These are phyloP conservation scores for Catharus fuscescens DNA, from an alignment of 2,113 vertebrate genomes.

Conservation along the genomic window DNA sequence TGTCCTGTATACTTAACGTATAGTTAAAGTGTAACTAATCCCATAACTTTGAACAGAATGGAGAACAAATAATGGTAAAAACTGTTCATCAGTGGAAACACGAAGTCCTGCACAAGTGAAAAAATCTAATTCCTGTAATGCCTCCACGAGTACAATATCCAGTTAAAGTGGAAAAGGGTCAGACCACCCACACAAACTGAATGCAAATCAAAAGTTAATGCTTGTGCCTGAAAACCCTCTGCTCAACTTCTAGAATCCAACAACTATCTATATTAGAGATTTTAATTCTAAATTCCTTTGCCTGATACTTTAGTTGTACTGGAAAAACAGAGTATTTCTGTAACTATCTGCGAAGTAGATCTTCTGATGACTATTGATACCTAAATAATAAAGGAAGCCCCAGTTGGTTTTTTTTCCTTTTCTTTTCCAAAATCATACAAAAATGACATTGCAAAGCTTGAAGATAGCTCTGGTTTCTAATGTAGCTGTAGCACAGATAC, in stretches of 20 bases:
- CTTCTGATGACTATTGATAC: background rate
- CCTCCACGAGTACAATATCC: background rate
- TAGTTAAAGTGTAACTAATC: background rate
- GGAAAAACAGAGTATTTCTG: background rate
- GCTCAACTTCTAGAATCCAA: background rate
- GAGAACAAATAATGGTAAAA: background rate
- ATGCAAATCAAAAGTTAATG: background rate
- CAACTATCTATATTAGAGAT: background rate
- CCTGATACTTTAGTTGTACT: fast-evolving
- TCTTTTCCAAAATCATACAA: background rate
- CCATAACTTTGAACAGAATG: background rate
- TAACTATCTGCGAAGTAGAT: background rate
- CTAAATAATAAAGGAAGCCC: background rate
- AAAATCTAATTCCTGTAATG: background rate
- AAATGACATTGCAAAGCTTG: background rate
- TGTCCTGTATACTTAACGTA: background rate
- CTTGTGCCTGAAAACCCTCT: background rate
- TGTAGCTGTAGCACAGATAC: fast-evolving
- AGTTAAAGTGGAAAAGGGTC: background rate
- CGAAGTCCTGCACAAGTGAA: background rate
- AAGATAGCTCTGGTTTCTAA: background rate
- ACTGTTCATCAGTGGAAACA: background rate
- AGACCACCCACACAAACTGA: background rate
- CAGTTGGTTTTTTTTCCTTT: background rate
- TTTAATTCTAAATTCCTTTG: background rate